Conservation (phyloP, 2,113 vertebrate species). For the Malurus melanocephalus region DNA sequence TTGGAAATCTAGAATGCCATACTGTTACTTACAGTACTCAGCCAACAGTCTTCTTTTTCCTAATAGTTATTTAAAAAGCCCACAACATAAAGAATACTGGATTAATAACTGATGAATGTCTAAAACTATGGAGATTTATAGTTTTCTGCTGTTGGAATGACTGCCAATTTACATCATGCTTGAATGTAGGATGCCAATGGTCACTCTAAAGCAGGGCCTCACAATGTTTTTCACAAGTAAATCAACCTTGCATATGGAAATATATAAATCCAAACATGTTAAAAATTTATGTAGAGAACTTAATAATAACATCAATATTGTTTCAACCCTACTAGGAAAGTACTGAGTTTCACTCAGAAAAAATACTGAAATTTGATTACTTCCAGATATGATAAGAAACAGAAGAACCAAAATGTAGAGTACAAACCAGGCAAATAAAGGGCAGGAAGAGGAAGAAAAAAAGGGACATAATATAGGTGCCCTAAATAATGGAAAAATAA, state of each 20-base stretch:
- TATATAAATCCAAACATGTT: not conserved
- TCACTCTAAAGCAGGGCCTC: not conserved
- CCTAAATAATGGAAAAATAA: not conserved
- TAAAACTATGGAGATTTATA: not conserved
- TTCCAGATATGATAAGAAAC: not conserved
- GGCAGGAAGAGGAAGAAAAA: not conserved
- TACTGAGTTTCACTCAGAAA: not conserved
- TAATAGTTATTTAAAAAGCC: not conserved
- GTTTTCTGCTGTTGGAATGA: not conserved
- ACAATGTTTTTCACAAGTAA: not conserved
- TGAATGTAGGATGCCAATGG: not conserved
- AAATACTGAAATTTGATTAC: not conserved
- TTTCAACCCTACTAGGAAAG: not conserved
- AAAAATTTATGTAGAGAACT: not conserved
- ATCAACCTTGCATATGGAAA: not conserved
- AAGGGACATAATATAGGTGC: rapidly evolving
- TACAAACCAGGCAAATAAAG: not conserved
- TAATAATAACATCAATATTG: not conserved
- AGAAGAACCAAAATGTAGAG: not conserved
- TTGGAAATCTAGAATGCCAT: not conserved
- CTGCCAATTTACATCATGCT: not conserved
- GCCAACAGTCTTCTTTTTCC: not conserved
- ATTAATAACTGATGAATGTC: not conserved
- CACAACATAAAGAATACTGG: not conserved
- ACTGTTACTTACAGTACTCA: not conserved